Base-by-base conservation (phyloP, 2,113 vertebrate species). In the Myotis brandtii region DNA sequence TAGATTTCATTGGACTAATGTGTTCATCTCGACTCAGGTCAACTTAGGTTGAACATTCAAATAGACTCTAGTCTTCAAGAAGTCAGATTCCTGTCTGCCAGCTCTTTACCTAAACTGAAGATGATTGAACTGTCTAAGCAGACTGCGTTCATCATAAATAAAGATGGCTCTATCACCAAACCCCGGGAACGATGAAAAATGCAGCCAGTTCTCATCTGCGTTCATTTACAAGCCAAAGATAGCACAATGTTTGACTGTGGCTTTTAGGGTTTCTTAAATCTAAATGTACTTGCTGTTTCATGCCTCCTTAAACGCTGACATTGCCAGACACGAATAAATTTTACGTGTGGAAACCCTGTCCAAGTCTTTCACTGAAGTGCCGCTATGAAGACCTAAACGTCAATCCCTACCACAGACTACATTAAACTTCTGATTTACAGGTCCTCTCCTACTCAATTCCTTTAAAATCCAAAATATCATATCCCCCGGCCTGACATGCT, bases 161-260 rank as follows among this genome's bases (percentile, higher is more conserved):
- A 73, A 86, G 21, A 77, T 16, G 16, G 17, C 9, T 77, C 72
- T 17, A 56, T 1, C 88, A 69, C 64, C 20, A 82, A 52, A 17
- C 30, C 25, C 13, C 3, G 10, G 48, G 84, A 90, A 94, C 80
- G 13, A 77, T 21, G 32, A 64, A 89, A 32, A 90, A 66, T 21
- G 2, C 59, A 87, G 18, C 84, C 62, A 48, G 9, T 91, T 23
- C 93, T 66, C 27, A 72, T 90, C 81, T 77, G 9, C 4, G 75
- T 96, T 86, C 89, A 37, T 82, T 91, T 82, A 88, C 10, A 4
- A 77, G 52, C 3, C 75, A 83, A 91, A 92, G 46, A 79, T 27
- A 73, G 75, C n/a, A 86, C 86, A 70, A 23, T 25, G 32, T 77
- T 73, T 85, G 27, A 10, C 34, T 18, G 6, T 13, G 13, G 5